Percentiles rank a stretch among this genome's conserved stretches.
Conservation (phyloP, 2,888 invertebrate species). For the Syrista parreyssii region DNA sequence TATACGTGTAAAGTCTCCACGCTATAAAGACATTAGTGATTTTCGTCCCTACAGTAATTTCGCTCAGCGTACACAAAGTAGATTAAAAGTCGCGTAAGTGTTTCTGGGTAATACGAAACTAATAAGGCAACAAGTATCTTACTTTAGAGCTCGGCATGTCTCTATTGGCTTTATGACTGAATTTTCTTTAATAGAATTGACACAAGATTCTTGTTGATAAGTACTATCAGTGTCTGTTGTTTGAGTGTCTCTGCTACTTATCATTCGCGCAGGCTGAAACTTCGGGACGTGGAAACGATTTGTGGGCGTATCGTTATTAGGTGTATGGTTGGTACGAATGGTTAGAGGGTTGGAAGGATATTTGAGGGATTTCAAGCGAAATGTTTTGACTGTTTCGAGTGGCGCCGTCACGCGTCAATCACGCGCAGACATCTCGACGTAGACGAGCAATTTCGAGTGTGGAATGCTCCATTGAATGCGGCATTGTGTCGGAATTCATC, state of each 20-base stretch:
- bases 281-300: neutral
- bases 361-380: conserved; percentile 30
- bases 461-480: conserved; percentile 23
- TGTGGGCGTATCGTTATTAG: neutral
- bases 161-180: neutral
- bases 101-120: neutral
- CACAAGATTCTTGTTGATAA: neutral
- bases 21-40: neutral
- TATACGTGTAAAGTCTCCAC: neutral
- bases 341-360: neutral
- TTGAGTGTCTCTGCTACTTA: neutral
- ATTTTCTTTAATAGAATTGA: neutral
- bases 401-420: conserved; percentile 59
- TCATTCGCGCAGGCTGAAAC: neutral
- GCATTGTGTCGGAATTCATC: conserved; percentile 19
- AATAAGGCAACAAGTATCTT: neutral
- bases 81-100: neutral
- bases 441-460: conserved; percentile 53
- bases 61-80: neutral
- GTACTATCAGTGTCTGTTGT: neutral
- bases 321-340: neutral
- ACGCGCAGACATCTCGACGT: conserved; percentile 48
- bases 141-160: neutral
- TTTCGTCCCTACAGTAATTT: neutral
- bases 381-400: conserved; percentile 62